phyloP scores from a whole-genome alignment of 2,113 vertebrate genomes.

The Tupaia tana region DNA sequence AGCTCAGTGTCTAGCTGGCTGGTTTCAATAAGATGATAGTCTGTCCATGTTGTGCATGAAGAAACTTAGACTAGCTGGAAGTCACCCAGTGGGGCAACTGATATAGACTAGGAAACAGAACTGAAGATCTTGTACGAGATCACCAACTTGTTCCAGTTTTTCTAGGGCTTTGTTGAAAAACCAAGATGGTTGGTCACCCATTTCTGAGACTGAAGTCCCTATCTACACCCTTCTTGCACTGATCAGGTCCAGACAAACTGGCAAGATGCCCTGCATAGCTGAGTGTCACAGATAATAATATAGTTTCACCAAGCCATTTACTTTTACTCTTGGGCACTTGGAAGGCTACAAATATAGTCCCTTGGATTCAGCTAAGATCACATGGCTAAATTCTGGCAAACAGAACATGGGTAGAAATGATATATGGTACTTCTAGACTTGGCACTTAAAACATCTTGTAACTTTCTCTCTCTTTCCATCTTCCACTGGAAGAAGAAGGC shows the following conservation, averaged over 20 bases:
- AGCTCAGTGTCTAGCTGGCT: background rate
- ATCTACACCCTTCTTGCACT: background rate
- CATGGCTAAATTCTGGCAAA: background rate
- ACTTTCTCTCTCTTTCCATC: background rate
- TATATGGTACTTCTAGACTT: background rate
- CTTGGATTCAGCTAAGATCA: background rate
- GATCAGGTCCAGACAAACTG: background rate
- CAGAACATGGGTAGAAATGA: background rate
- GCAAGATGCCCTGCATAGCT: background rate
- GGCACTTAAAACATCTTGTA: background rate
- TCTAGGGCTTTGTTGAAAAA: background rate
- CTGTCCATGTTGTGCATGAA: background rate
- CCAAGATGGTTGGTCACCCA: background rate
- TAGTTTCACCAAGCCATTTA: background rate
- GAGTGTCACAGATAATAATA: background rate
- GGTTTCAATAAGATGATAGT: constrained; percentile 12
- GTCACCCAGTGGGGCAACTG: background rate
- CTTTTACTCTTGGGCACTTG: background rate
- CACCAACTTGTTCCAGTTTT: background rate
- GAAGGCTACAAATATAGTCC: background rate
- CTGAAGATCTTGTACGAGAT: background rate
- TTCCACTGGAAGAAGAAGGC: background rate
- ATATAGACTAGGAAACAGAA: background rate
- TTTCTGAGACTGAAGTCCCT: background rate
- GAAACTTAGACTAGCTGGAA: constrained; percentile 12